Conservation (phyloP, 2,888 invertebrate species). For the Isoperla grammatica region DNA sequence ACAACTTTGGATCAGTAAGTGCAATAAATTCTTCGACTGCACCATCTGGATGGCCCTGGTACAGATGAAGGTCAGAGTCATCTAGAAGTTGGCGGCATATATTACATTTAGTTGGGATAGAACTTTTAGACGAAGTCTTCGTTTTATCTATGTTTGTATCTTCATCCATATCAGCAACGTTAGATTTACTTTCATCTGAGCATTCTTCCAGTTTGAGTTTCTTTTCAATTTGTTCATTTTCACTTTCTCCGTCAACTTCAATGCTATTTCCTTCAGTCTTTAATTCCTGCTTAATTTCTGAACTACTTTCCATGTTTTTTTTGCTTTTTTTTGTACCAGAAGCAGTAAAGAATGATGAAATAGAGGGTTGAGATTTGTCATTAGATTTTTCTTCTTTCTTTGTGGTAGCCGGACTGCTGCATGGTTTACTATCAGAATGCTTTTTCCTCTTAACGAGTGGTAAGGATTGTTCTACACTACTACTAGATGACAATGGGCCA, state of each 20-base stretch:
- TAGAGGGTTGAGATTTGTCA: neutral
- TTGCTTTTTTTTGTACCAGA: neutral
- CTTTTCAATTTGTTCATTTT: slow-evolving; percentile 21
- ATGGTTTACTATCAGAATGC: too few relatives aligned
- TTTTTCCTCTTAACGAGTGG: too few relatives aligned
- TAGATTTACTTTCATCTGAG: neutral
- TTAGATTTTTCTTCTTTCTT: neutral
- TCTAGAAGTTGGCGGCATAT: slow-evolving; percentile 48
- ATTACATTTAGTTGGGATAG: slow-evolving; percentile 41
- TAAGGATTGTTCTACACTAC: too few relatives aligned
- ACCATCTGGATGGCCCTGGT: slow-evolving; percentile 70
- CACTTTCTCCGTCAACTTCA: slow-evolving; percentile 15
- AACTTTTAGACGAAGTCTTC: neutral
- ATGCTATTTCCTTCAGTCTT: neutral
- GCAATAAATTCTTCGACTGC: slow-evolving; percentile 72
- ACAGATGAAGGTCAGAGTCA: slow-evolving; percentile 48
- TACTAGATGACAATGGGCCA: neutral
- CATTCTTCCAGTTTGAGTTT: slow-evolving; percentile 23
- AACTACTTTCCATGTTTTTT: neutral
- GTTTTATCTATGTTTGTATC: neutral
- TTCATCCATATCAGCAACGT: neutral
- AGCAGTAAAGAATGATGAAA: slow-evolving; percentile 1
- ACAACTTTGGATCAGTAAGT: slow-evolving; percentile 65
- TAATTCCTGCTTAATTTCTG: neutral
- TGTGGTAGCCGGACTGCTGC: neutral